Evolutionary conservation across 2,113 vertebrate species (phyloP).

Genomic region (Cheirogaleus medius): DNA sequence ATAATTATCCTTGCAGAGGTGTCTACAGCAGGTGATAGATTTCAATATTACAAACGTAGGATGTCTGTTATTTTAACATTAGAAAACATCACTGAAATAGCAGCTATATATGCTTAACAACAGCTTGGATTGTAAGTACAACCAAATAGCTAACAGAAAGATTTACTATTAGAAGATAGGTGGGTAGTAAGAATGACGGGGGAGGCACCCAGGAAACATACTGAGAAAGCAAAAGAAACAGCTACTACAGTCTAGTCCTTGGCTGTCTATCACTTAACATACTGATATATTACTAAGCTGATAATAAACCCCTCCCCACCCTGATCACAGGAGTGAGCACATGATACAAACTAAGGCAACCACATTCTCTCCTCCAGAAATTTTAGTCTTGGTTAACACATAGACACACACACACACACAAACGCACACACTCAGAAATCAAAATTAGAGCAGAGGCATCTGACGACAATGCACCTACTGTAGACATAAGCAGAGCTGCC

Average conservation of each 20-base stretch:
- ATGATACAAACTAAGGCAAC: not conserved
- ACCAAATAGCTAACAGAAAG: not conserved
- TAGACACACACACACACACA: not conserved
- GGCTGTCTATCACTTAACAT: not conserved
- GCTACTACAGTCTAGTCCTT: not conserved
- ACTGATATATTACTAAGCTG: not conserved
- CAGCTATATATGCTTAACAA: not conserved
- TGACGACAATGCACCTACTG: not conserved
- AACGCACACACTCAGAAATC: too few relatives aligned
- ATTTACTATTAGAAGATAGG: not conserved
- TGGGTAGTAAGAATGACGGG: not conserved
- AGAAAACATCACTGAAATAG: not conserved
- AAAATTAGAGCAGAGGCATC: too few relatives aligned
- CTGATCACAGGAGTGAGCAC: not conserved
- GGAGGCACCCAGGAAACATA: not conserved
- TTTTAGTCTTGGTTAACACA: not conserved
- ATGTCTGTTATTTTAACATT: not conserved
- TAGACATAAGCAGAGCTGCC: not conserved
- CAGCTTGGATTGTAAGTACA: not conserved
- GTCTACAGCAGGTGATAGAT: not conserved
- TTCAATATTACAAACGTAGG: not conserved
- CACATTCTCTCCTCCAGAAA: not conserved
- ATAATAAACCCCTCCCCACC: not conserved
- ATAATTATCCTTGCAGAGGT: not conserved
- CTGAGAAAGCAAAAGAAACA: not conserved